Conservation (phyloP, 2,888 invertebrate species). For the Drosophila antonietae region DNA sequence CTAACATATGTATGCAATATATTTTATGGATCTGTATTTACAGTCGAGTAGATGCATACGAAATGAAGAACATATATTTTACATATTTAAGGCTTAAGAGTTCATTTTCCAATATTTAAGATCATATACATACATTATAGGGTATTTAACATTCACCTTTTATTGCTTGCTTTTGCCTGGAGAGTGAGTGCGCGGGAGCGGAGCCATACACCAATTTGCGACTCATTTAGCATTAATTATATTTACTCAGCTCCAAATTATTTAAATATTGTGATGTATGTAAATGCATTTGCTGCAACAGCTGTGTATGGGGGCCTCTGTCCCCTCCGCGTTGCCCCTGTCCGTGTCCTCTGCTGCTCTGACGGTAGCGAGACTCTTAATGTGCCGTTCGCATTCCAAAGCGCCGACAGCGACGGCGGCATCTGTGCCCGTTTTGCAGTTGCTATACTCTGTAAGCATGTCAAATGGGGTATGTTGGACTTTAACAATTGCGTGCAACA, state of each 20-base stretch:
- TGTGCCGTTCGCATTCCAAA: slow-evolving; percentile 53
- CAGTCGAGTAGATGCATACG: neutral
- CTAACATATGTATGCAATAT: no score
- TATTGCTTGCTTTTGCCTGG: neutral
- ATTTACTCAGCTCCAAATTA: slow-evolving; percentile 31
- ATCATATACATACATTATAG: neutral
- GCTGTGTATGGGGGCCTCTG: slow-evolving; percentile 4
- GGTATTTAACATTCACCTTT: neutral
- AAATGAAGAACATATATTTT: no score
- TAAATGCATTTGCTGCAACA: slow-evolving; percentile 34
- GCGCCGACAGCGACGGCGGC: slow-evolving; percentile 2
- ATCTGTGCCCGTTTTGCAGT: slow-evolving; percentile 20
- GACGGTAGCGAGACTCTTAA: slow-evolving; percentile 12
- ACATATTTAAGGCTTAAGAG: neutral
- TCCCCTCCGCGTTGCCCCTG: neutral
- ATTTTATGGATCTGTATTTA: neutral
- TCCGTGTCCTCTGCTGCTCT: neutral
- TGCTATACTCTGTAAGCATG: neutral
- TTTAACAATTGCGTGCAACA: neutral
- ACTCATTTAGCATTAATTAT: slow-evolving; percentile 70
- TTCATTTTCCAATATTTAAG: neutral
- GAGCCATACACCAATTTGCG: slow-evolving; percentile 37
- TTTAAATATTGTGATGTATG: slow-evolving; percentile 35
- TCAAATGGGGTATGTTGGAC: neutral
- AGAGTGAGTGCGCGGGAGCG: neutral